Conservation (phyloP, 2,113 vertebrate genomes). For the Bothrops jararaca region DNA sequence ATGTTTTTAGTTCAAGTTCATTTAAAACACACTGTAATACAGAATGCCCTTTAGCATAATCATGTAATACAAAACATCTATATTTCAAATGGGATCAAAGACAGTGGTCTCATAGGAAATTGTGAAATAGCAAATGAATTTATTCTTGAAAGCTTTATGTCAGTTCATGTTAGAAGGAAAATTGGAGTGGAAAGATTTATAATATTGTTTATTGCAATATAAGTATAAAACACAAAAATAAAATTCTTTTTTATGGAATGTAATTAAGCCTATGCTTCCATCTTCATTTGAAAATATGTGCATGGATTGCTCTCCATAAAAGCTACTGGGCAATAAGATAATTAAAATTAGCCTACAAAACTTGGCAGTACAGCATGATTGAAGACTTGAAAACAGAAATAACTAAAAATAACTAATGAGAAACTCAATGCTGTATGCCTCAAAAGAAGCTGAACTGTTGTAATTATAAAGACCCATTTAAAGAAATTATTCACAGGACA, state of each 20-base stretch:
- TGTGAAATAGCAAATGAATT: constrained; percentile 43
- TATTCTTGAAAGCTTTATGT: constrained; percentile 51
- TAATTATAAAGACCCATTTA: not conserved
- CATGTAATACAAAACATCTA: constrained; percentile 53
- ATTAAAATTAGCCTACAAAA: not conserved
- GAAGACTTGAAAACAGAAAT: not conserved
- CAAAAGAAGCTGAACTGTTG: not conserved
- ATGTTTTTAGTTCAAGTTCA: not conserved
- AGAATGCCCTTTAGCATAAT: not conserved
- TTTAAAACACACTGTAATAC: constrained; percentile 29
- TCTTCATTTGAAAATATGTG: not conserved
- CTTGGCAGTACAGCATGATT: not conserved
- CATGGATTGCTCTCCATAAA: not conserved
- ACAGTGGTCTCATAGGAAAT: constrained; percentile 34
- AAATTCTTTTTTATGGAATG: not conserved
- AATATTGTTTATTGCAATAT: constrained; percentile 1
- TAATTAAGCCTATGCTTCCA: not conserved
- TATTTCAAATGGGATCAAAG: constrained; percentile 32
- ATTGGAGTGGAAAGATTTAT: constrained; percentile 11
- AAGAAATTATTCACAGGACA: not conserved
- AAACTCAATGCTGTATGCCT: not conserved
- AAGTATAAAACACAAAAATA: constrained; percentile 18
- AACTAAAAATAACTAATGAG: constrained; percentile 11
- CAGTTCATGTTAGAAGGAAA: constrained; percentile 38
- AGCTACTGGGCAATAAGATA: not conserved